Evolutionary conservation across 2,113 vertebrate genomes (phyloP).

Genomic region (Antennarius striatus): DNA sequence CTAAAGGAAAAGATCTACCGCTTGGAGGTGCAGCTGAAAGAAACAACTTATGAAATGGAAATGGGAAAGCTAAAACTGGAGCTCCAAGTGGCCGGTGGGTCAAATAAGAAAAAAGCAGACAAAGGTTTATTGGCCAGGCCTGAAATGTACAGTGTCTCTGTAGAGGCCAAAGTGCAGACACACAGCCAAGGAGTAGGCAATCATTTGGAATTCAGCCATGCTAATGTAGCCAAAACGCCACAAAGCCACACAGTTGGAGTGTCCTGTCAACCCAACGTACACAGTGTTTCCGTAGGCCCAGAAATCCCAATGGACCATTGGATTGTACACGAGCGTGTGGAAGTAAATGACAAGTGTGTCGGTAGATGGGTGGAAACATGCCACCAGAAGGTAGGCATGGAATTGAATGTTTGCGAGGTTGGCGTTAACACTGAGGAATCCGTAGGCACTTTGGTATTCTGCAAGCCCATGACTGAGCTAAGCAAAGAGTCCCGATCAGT

Average conservation of each 20-base stretch:
- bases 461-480: slow-evolving; percentile 20
- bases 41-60: slow-evolving; percentile 91
- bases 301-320: slow-evolving; percentile 85
- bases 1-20: slow-evolving; percentile 95
- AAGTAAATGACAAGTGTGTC: slow-evolving; percentile 75
- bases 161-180: slow-evolving; percentile 82
- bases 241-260: slow-evolving; percentile 72
- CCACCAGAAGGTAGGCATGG: slow-evolving; percentile 77
- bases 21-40: slow-evolving; percentile 91
- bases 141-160: slow-evolving; percentile 77
- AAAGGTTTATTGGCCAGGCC: slow-evolving; percentile 86
- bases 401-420: slow-evolving; percentile 73
- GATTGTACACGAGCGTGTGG: slow-evolving; percentile 83
- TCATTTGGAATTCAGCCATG: slow-evolving; percentile 72
- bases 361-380: slow-evolving; percentile 69
- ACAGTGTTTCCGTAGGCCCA: slow-evolving; percentile 71
- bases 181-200: slow-evolving; percentile 86
- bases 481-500: slow-evolving; percentile 76
- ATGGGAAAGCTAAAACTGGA: slow-evolving; percentile 97
- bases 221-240: slow-evolving; percentile 67
- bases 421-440: slow-evolving; percentile 86
- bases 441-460: slow-evolving; percentile 21
- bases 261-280: slow-evolving; percentile 76
- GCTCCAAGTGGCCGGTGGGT: slow-evolving; percentile 86
- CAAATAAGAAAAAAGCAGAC: slow-evolving; percentile 86